Evolutionary conservation across 2,113 vertebrate species (phyloP), one percentile per base, ranked within the genome.

Genomic region (Crypturellus undulatus): DNA sequence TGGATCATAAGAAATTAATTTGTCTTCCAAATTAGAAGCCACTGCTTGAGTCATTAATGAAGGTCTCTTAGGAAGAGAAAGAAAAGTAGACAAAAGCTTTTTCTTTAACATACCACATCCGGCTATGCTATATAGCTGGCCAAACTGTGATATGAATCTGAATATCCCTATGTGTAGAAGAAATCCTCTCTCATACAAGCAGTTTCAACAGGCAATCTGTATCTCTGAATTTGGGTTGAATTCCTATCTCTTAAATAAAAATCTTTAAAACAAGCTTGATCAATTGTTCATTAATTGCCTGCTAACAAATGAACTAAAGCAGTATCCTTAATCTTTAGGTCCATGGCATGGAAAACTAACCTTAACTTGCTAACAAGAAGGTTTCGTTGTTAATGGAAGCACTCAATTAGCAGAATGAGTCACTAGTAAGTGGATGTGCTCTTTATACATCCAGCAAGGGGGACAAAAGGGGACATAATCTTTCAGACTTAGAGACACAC

Each of bases 241-340:
- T 15, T 73, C 8, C 25, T 60, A 2, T n/a, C 34, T 38, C 71
- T 93, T 94, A 40, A 49, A 72, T 12, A 64, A 3, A n/a, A 91
- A 43, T 36, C 69, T 87, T 63, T 64, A 21, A 87, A 75, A 94
- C 6, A 45, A 80, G 3, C 7, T 71, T 84, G 16, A 84, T 15
- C 45, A 78, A 72, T 6, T 69, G 58, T 70, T 72, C 67, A 95
- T 79, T 90, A 91, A 56, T 69, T 78, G 10, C 78, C 64, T 91
- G 82, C 71, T 78, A 93, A 79, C 32, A 86, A 91, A 52, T 42
- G 25, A 84, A 89, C 42, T 80, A 69, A 91, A 94, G 64, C n/a
- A 54, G 30, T 56, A 36, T 26, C 13, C n/a, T 21, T 79, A 94
- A 89, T 38, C 40, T 64, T 92, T 40, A 95, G 62, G 42, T 72